Conservation (phyloP, 2,797 vertebrate species). For the Myotis daubentonii region DNA sequence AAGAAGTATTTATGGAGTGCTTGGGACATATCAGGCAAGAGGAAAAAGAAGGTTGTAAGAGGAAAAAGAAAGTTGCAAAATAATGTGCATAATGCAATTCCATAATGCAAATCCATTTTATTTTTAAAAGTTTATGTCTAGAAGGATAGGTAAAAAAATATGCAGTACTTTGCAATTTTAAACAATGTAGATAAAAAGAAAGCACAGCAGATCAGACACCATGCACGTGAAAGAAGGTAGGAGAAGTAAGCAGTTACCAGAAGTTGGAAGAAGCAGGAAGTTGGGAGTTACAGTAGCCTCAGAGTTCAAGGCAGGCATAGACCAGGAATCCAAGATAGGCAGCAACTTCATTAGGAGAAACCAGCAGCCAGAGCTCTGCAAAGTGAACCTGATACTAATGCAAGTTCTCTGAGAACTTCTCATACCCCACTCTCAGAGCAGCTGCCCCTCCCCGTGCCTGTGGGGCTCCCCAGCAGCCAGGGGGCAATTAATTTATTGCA, state of each 20-base stretch:
- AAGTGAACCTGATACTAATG: background rate
- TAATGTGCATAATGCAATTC: background rate
- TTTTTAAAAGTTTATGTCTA: background rate
- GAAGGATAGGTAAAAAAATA: background rate
- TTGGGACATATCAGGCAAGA: background rate
- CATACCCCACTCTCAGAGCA: background rate
- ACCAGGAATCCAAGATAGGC: conserved; percentile 46
- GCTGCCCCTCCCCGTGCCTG: background rate
- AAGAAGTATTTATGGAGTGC: background rate
- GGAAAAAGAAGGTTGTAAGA: background rate
- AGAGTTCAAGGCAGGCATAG: background rate
- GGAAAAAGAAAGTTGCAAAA: background rate
- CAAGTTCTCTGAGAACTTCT: background rate
- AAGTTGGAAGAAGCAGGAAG: background rate
- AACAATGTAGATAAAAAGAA: conserved; percentile 1
- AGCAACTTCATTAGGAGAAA: conserved; percentile 26
- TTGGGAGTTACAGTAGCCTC: background rate
- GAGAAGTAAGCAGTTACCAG: conserved; percentile 61
- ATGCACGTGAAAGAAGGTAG: background rate
- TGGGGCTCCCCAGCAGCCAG: background rate
- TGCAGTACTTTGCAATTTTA: background rate
- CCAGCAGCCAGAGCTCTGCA: conserved; percentile 23
- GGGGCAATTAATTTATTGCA: background rate
- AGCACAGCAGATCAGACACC: background rate
- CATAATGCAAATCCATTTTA: background rate